A percentile compares a stretch with the other conserved stretches of the same genome.
phyloP scores from a whole-genome alignment of 1,140 invertebrate species.

The Kradibia gibbosae region DNA sequence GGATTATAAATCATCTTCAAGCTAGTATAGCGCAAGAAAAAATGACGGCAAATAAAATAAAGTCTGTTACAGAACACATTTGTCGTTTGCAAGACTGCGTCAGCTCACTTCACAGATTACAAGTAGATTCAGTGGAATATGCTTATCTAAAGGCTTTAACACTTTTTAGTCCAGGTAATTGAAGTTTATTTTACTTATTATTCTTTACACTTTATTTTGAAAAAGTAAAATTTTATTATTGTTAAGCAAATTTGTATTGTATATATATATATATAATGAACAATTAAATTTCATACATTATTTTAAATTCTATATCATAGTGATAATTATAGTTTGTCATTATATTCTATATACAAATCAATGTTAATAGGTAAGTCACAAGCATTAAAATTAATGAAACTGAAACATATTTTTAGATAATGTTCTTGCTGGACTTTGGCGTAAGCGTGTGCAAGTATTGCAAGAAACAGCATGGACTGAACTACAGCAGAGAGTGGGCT shows the following conservation, averaged over 20 bases:
- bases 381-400: neutral
- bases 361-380: neutral
- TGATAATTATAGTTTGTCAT: too few relatives aligned
- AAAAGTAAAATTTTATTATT: neutral
- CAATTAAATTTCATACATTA: neutral
- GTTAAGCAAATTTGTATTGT: neutral
- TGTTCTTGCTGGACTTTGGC: slow-evolving; percentile 67
- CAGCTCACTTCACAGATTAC: slow-evolving; percentile 81
- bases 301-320: neutral
- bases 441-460: slow-evolving; percentile 76
- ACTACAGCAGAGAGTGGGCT: slow-evolving; percentile 76
- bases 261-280: neutral
- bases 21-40: slow-evolving; percentile 81
- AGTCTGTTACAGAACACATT: slow-evolving; percentile 86
- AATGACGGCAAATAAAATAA: slow-evolving; percentile 81
- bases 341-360: neutral
- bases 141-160: slow-evolving; percentile 92
- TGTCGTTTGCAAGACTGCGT: slow-evolving; percentile 88
- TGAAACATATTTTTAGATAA: slow-evolving; percentile 61
- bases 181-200: neutral
- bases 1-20: slow-evolving; percentile 82
- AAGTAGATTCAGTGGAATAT: slow-evolving; percentile 88
- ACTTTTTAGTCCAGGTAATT: slow-evolving; percentile 82
- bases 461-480: slow-evolving; percentile 84
- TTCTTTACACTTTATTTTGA: neutral